Percentiles rank a stretch among this genome's conserved stretches.
These are phyloP conservation scores for Charina bottae DNA, from an alignment of 2,113 vertebrate genomes.

Conservation along the genomic window DNA sequence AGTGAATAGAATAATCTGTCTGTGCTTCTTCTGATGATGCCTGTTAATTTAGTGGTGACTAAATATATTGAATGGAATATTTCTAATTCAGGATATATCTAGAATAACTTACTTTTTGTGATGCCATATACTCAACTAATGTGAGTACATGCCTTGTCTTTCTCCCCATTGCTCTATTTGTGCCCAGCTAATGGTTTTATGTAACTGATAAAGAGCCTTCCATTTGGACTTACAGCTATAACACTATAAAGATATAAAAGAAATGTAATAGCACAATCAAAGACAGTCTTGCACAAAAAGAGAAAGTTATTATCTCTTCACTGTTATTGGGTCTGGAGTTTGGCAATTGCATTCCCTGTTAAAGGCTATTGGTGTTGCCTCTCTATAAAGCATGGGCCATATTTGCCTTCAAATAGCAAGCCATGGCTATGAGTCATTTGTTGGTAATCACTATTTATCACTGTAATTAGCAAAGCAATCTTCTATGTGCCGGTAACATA, in stretches of 20 bases:
- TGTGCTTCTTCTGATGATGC: not conserved
- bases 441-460: not conserved
- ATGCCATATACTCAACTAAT: not conserved
- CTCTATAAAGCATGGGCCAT: not conserved
- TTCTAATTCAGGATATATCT: too few relatives aligned
- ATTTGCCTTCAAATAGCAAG: not conserved
- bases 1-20: not conserved
- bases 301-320: not conserved
- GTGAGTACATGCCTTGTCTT: not conserved
- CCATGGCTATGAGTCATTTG: not conserved
- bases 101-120: not conserved
- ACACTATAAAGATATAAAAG: not conserved
- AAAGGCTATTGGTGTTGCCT: not conserved
- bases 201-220: fast-evolving
- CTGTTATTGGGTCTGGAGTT: not conserved
- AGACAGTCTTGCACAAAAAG: not conserved
- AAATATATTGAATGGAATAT: not conserved
- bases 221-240: not conserved
- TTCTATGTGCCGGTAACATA: conserved; percentile 12
- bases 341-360: not conserved
- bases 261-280: not conserved
- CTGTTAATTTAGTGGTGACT: not conserved
- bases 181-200: not conserved
- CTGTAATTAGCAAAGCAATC: conserved; percentile 34
- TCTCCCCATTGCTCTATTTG: not conserved